phyloP scores from a whole-genome alignment of 2,113 vertebrate species.

The Rhinopomastus cyanomelas region DNA sequence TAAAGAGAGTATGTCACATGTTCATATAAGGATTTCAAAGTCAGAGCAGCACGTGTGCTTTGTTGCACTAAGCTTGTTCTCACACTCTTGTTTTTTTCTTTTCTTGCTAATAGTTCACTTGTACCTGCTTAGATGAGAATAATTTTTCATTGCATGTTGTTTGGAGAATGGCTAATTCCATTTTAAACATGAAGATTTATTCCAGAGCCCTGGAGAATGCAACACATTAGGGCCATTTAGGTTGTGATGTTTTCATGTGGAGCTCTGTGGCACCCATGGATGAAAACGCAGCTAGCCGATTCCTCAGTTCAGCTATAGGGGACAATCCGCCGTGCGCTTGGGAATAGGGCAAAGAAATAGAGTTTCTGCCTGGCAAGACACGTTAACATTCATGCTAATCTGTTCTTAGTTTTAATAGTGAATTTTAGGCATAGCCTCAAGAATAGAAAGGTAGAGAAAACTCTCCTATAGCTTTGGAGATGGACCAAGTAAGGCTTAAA shows the following conservation, averaged over 20 bases:
- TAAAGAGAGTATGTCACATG: not conserved
- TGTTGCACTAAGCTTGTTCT: conserved; percentile 3
- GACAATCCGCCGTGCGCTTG: not conserved
- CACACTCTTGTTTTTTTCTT: conserved; percentile 7
- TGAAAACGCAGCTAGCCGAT: not conserved
- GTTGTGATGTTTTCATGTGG: not conserved
- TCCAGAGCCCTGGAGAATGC: not conserved
- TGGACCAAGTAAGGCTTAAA: not conserved
- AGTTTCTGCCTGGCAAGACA: not conserved
- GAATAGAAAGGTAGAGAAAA: not conserved
- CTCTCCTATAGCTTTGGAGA: not conserved
- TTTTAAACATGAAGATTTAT: conserved; percentile 28
- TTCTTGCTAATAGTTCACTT: not conserved
- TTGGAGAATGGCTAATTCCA: conserved; percentile 16
- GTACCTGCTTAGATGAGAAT: not conserved
- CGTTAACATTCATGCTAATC: not conserved
- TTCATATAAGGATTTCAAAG: conserved; percentile 7
- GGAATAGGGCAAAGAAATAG: not conserved
- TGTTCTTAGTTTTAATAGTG: not conserved
- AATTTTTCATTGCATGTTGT: not conserved
- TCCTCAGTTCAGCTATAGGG: not conserved
- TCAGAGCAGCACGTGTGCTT: not conserved
- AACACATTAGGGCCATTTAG: not conserved
- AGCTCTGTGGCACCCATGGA: not conserved
- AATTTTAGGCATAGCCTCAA: not conserved